Conservation (phyloP, 2,113 vertebrate species). For the Proteles cristata region DNA sequence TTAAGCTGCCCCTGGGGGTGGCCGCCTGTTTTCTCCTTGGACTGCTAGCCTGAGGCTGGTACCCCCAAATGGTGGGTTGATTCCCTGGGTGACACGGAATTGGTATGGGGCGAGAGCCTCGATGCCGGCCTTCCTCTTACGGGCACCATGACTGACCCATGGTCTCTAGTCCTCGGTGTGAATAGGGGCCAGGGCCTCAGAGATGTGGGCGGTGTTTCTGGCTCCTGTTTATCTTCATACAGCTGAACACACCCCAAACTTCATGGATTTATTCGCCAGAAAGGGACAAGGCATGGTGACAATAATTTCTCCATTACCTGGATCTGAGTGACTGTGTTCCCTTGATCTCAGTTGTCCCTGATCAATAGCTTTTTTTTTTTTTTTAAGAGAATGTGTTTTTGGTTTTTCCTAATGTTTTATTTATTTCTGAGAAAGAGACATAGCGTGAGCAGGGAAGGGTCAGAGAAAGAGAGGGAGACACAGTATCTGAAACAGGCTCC, state of each 20-base stretch:
- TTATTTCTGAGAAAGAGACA: no score
- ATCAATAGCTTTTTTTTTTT: background rate
- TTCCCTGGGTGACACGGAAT: background rate
- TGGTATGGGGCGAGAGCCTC: background rate
- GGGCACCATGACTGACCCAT: background rate
- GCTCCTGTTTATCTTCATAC: background rate
- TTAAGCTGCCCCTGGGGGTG: background rate
- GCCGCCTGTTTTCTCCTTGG: background rate
- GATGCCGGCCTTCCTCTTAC: accelerated
- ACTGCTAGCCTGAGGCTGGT: background rate
- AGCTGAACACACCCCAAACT: background rate
- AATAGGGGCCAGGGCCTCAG: background rate
- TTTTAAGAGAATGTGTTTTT: no score
- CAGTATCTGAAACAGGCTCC: no score
- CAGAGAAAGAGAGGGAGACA: no score
- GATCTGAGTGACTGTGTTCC: background rate
- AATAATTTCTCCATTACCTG: background rate
- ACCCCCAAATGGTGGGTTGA: background rate
- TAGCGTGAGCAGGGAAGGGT: no score
- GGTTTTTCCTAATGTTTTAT: no score
- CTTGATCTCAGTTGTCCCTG: background rate
- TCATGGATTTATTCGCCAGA: background rate
- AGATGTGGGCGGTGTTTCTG: background rate
- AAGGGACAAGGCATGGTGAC: background rate
- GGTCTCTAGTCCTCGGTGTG: background rate